Evolutionary conservation across 1,140 invertebrate genomes (phyloP), one percentile per base, ranked within the genome.

Genomic region (Achroia grisella): DNA sequence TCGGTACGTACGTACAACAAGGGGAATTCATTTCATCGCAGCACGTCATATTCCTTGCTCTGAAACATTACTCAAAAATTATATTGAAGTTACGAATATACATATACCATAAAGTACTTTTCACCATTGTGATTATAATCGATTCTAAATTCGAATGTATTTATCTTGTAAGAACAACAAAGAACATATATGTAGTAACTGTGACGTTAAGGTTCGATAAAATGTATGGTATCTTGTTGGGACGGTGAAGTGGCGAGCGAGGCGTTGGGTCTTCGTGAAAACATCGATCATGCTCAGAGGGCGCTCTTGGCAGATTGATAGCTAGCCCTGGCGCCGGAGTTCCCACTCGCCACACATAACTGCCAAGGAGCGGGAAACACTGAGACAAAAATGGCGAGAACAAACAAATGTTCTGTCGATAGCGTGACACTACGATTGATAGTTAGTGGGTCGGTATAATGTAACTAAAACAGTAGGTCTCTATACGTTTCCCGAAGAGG

Each of bases 351-450:
- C 61, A 56, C 66, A 71, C 71, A 71, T 67, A 71, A 57, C 57
- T 44, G 28, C 48, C 29, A 49, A 68, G 56, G 50, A 53, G 46
- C 56, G 58, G 59, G 64, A 56, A 66, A 67, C 51, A 58, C 66
- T 65, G 64, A 77, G 77, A 84, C 77, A 81, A 78, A 83, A 81
- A 79, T 83, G 73, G 74, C 59, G 72, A 67, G 55, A 76, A 63
- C 72, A 84, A 80, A 84, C 80, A 81, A 84, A 84, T 84, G 75
- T 56, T 62, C 64, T 80, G 74, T 84, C 77, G 75, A 78, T 81
- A 58, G 50, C 48, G 49, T 74, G 77, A 74, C 73, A 80, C 68
- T 71, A 79, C 75, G 79, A 83, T 83, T 83, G 77, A 83, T 83
- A 68, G 77, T 68, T 55, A 37, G 48, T 40, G 56, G 49, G 37